A percentile compares a stretch with the other conserved stretches of the same genome.
Conservation (phyloP, 2,888 invertebrate species). For the Cryptocephalus primarius region DNA sequence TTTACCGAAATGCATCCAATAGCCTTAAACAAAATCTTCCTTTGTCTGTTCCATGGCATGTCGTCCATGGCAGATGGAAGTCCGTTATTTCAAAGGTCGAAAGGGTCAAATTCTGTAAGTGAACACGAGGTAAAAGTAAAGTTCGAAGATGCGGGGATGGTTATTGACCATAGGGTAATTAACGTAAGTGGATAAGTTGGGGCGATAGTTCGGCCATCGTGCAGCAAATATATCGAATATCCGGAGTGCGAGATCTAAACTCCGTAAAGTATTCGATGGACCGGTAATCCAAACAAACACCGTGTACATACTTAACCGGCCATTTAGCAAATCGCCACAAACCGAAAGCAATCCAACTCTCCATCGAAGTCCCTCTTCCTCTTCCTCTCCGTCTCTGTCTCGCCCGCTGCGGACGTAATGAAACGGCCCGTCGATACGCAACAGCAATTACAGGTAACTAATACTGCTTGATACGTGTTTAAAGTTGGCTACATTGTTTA, state of each 20-base stretch:
- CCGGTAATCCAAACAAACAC: slow-evolving; percentile 4
- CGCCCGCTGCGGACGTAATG: slow-evolving; percentile 33
- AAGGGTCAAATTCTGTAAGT: too few species aligned
- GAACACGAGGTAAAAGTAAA: too few species aligned
- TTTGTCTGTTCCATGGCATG: too few species aligned
- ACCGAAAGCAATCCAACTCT: slow-evolving; percentile 25
- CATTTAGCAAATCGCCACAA: slow-evolving; percentile 20
- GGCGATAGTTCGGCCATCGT: neutral
- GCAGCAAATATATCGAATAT: slow-evolving; percentile 9
- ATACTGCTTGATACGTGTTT: slow-evolving; percentile 36
- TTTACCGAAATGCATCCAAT: too few species aligned
- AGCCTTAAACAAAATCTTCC: too few species aligned
- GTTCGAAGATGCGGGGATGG: too few species aligned
- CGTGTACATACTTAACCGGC: slow-evolving; percentile 13
- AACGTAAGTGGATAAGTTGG: too few species aligned
- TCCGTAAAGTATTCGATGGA: slow-evolving; percentile 10
- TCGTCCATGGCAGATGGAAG: too few species aligned
- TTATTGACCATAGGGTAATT: too few species aligned
- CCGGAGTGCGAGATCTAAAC: slow-evolving; percentile 4
- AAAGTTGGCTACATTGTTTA: slow-evolving; percentile 39
- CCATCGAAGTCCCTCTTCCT: too few species aligned
- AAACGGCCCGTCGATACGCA: slow-evolving; percentile 33
- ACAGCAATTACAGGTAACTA: slow-evolving; percentile 36
- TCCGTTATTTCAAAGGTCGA: too few species aligned
- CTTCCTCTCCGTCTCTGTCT: slow-evolving; percentile 14